Conservation (phyloP, 2,113 vertebrate genomes). For the Callipepla californica region DNA sequence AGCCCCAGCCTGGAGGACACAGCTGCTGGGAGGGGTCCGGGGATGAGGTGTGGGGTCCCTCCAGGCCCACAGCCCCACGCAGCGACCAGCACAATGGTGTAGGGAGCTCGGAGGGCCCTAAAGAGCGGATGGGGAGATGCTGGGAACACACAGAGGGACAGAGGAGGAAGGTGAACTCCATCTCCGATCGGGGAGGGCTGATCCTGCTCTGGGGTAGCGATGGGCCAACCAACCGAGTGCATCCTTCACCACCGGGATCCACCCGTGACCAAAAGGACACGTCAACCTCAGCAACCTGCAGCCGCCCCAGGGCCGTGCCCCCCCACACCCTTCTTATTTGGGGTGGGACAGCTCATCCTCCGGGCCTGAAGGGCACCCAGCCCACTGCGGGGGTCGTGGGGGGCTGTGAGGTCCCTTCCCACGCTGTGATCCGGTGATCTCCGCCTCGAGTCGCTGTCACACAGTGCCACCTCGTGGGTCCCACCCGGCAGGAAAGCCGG, state of each 20-base stretch:
- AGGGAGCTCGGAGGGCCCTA: neutral
- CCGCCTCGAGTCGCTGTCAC: neutral
- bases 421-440: no score
- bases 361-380: rapidly evolving
- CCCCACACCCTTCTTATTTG: rapidly evolving
- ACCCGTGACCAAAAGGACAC: neutral
- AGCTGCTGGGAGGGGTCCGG: neutral
- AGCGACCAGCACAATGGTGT: rapidly evolving
- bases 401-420: no score
- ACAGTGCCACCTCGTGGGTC: slow-evolving; percentile 54
- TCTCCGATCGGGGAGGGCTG: rapidly evolving
- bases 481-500: rapidly evolving
- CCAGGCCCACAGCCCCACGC: rapidly evolving
- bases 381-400: neutral
- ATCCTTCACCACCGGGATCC: rapidly evolving
- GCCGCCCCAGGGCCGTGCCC: no score
- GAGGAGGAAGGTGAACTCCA: neutral
- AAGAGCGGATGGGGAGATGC: neutral
- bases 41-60: rapidly evolving
- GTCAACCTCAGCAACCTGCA: no score
- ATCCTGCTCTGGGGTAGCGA: neutral
- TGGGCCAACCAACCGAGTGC: neutral
- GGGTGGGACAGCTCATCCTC: neutral
- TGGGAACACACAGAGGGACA: rapidly evolving
- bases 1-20: neutral